phyloP scores from a whole-genome alignment of 2,888 invertebrate species.

The Synergus itoensis region DNA sequence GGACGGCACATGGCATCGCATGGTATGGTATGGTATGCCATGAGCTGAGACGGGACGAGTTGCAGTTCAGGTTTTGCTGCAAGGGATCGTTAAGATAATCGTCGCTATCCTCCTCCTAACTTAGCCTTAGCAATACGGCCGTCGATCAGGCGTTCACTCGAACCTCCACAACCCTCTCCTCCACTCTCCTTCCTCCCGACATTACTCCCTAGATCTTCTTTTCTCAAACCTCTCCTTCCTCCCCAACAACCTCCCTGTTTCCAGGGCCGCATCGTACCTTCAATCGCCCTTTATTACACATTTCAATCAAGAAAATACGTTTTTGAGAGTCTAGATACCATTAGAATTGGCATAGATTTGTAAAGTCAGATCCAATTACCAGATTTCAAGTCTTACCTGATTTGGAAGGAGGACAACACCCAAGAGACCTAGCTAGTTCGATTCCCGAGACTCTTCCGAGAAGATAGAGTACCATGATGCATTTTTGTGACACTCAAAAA shows the following conservation, averaged over 20 bases:
- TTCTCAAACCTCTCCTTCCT: constrained; percentile 39
- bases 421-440: too few species aligned
- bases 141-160: constrained; percentile 50
- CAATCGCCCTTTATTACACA: not conserved
- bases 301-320: not conserved
- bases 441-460: too few species aligned
- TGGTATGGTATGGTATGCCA: constrained; percentile 50
- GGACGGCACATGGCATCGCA: constrained; percentile 40
- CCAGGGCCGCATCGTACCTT: constrained; percentile 25
- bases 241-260: constrained; percentile 29
- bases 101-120: constrained; percentile 76
- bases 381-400: too few species aligned
- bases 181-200: constrained; percentile 51
- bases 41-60: constrained; percentile 67
- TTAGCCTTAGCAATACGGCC: constrained; percentile 68
- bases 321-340: not conserved
- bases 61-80: constrained; percentile 77
- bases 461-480: too few species aligned
- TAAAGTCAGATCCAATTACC: too few species aligned
- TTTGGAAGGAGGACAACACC: too few species aligned
- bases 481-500: too few species aligned
- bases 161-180: constrained; percentile 48
- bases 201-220: constrained; percentile 46
- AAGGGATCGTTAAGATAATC: constrained; percentile 78
- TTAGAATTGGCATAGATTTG: too few species aligned